Evolutionary conservation across 2,797 vertebrate genomes (phyloP), one percentile per base, ranked within the genome.

Genomic region (Triplophysa bombifrons): DNA sequence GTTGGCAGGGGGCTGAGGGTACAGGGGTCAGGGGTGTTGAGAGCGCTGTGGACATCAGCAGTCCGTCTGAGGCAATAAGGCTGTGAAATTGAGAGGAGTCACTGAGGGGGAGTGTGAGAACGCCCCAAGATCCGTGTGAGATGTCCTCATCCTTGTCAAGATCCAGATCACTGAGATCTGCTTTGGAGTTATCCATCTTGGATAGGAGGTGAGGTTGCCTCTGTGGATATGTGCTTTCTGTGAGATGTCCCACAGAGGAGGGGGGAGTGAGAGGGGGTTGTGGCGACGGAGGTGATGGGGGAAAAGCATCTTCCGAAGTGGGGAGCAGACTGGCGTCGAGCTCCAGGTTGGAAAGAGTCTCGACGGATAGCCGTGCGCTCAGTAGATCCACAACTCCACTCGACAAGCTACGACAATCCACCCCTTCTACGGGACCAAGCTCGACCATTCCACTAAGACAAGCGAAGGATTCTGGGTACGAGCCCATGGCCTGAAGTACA

Each of bases 381-480:
- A 99, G 93, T 82, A 99, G 94, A 91, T 98, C 98, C 72, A 96
- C 97, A 84, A 99, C 97, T 80, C 94, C 94, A 1, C 95, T 93
- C 0, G 95, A 88, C 90, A 96, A 94, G 80, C 94, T 96, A 87
- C 97, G 90, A 80, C 97, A 96, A 87, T 94, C 93, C 87, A 97
- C 96, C 60, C 94, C 94, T 51, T 99, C 98, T 55, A 96, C 91
- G 19, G 96, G 94, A 79, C 95, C 91, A 83, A 99, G 93, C 82
- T 98, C 98, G 76, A 91, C 96, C 88, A 99, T 98, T 86, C 96
- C 96, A 87, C 95, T 96, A 90, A 99, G 93, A 92, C 98, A 99
- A 91, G 97, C 98, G 82, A 99, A 92, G 82, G 98, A 98, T 79
- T 94, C 94, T 30, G 93, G 89, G 86, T 95, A 95, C 46, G 94